Evolutionary conservation across 2,113 vertebrate genomes (phyloP).

Genomic region (Scatophagus argus): DNA sequence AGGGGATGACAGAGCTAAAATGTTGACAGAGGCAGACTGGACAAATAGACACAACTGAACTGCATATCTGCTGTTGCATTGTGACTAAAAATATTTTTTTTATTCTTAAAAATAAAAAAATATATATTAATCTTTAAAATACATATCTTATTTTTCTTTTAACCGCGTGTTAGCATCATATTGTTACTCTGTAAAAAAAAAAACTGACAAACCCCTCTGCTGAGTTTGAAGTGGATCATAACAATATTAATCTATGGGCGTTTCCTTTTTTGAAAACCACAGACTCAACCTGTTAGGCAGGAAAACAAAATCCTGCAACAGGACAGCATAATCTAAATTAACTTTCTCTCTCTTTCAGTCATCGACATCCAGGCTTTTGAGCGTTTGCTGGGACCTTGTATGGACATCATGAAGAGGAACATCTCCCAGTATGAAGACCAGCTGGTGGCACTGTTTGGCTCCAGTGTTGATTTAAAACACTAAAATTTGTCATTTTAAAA

Average conservation of each 20-base stretch:
- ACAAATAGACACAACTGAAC: neutral
- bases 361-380: conserved; percentile 98
- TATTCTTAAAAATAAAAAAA: too few relatives aligned
- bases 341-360: conserved; percentile 78
- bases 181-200: neutral
- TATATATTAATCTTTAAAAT: too few relatives aligned
- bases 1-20: neutral
- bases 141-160: neutral
- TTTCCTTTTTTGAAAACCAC: too few relatives aligned
- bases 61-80: neutral
- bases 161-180: neutral
- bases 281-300: too few relatives aligned
- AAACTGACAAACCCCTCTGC: too few relatives aligned
- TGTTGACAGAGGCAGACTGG: too few relatives aligned
- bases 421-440: conserved; percentile 96
- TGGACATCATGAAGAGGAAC: conserved; percentile 99
- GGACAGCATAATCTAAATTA: neutral
- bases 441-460: conserved; percentile 94
- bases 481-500: conserved; percentile 17
- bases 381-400: conserved; percentile 95
- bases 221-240: neutral
- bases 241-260: too few relatives aligned
- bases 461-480: conserved; percentile 89
- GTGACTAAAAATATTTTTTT: neutral
- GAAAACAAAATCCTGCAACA: neutral